Base-by-base conservation (phyloP, 2,888 invertebrate species). In the Lathronympha strigana region DNA sequence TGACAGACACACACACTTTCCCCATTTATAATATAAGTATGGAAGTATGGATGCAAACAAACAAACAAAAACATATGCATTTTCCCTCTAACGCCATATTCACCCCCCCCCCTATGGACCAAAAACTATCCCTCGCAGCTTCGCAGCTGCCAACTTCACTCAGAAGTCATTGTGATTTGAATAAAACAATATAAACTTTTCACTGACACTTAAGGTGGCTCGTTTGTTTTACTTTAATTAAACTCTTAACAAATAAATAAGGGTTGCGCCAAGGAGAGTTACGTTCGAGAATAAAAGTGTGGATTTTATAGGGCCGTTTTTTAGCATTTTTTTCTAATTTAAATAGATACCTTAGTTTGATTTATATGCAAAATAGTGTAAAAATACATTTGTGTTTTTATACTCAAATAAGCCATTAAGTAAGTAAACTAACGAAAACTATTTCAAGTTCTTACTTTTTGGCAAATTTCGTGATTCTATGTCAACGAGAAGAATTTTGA, bases 101-200 rank as follows among this genome's bases (percentile, higher is more conserved):
- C 25, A 13, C 5, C 5, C 33, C 13, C 1, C 28, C 31, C 57
- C 43, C 31, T 45, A 19, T 28, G 31, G 57, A 15, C 36, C 49
- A 43, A 19, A 19, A 1, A 4, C 4, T 15, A 19, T 17, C 38
- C 51, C 8, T 28, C 15, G 25, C n/a, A 5, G 1, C 25, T 21
- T 19, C 21, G 25, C 64, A 64, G 64, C 64, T 64, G 64, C 58
- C 45, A 31, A 47, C 23, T 47, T 3, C 21, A 33, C 43, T 47
- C 47, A 51, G 21, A 63, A 50, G 58, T 64, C 45, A 54, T 66
- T 38, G 53, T 17, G 36, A 58, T 60, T 60, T 23, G 38, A 66
- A 66, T 54, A 66, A 61, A 66, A 66, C 60, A 66, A 66, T 66
- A 61, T 61, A 66, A 61, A 61, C 60, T 60, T 57, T 62, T 43